Percentiles rank a stretch among this genome's conserved stretches.
These are phyloP conservation scores for Prunella himalayana DNA, from an alignment of 2,113 vertebrate species.

Conservation along the genomic window DNA sequence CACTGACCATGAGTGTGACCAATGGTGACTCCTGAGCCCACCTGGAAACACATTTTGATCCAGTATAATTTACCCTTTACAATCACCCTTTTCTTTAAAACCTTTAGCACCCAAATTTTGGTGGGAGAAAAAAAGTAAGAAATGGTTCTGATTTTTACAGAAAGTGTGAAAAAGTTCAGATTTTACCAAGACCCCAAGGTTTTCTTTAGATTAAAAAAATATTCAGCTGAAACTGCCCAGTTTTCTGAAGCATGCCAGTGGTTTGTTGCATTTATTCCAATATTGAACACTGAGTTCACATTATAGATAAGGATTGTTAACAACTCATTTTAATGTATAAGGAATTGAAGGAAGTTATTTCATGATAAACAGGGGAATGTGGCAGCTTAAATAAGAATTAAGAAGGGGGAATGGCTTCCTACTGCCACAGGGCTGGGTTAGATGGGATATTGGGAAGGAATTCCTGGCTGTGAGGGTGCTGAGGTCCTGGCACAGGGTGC, in stretches of 20 bases:
- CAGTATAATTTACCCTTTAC: background rate
- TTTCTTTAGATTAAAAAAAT: background rate
- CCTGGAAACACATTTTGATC: background rate
- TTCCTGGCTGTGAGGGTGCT: fast-evolving
- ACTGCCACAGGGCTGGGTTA: fast-evolving
- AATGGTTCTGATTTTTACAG: background rate
- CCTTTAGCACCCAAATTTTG: background rate
- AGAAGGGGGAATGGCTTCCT: background rate
- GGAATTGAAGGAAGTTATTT: background rate
- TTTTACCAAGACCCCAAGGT: background rate
- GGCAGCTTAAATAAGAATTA: background rate
- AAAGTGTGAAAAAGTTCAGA: background rate
- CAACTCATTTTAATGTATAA: background rate
- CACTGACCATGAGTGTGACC: fast-evolving
- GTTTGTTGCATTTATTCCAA: background rate
- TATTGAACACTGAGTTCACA: background rate
- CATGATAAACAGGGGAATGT: background rate
- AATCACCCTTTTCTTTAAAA: background rate
- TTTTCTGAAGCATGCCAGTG: background rate
- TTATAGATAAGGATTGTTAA: background rate
- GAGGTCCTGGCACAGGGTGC: background rate
- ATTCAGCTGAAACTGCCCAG: background rate
- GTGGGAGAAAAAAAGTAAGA: fast-evolving
- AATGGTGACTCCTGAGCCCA: fast-evolving
- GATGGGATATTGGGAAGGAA: background rate